phyloP scores from a whole-genome alignment of 2,113 vertebrate species.

The Pithys albifrons region DNA sequence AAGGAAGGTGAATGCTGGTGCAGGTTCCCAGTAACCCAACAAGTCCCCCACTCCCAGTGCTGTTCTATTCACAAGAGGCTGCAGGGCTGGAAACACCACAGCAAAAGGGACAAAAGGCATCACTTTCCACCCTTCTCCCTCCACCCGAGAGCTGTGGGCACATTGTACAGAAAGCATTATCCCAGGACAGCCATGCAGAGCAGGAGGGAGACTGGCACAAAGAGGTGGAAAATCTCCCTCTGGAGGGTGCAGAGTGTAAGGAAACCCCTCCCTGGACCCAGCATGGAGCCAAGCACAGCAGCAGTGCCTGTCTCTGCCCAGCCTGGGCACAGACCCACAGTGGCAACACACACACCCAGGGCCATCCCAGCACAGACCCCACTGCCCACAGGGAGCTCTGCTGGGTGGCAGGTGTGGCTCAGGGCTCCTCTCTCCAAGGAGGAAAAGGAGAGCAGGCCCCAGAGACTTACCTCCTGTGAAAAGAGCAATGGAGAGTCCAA shows the following conservation, averaged over 20 bases:
- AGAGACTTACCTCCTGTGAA: neutral
- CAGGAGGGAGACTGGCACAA: neutral
- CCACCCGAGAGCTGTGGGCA: neutral
- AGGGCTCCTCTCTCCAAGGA: neutral
- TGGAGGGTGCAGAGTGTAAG: accelerated
- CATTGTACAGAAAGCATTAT: neutral
- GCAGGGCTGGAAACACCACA: neutral
- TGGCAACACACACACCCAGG: accelerated
- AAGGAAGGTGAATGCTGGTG: neutral
- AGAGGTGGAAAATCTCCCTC: accelerated
- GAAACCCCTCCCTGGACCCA: neutral
- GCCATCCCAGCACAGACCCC: accelerated
- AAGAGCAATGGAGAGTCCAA: accelerated
- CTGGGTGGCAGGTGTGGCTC: accelerated
- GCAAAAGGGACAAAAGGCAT: neutral
- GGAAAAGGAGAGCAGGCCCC: neutral
- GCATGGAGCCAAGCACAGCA: accelerated
- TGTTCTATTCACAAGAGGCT: neutral
- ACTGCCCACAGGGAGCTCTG: neutral
- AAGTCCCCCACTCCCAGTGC: neutral
- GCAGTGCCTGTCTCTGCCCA: accelerated
- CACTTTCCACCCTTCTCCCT: neutral
- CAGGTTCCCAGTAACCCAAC: neutral
- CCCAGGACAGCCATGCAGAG: neutral
- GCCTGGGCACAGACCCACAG: neutral